Evolutionary conservation across 2,888 invertebrate species (phyloP), one percentile per base, ranked within the genome.

Genomic region (Chrysolina americana): DNA sequence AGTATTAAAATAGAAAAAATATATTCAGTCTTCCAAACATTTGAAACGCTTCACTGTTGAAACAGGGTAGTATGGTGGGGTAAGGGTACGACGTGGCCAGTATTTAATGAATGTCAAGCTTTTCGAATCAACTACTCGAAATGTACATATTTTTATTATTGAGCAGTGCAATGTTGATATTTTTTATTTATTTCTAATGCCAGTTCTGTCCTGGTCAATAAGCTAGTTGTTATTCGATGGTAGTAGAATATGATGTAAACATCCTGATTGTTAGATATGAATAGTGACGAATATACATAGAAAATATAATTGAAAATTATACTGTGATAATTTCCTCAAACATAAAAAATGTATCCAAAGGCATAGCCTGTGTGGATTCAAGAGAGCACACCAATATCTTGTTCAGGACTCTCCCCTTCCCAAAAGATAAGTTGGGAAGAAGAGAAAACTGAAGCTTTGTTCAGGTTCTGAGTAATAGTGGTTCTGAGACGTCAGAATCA

Each of bases 101-200:
- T 85, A 84, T 82, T 78, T 79, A 77, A 77, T 71, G 77, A 72
- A 41, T 19, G 41, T 73, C 65, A 65, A 69, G 66, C 50, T 76
- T 71, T 65, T 68, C 59, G 70, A 74, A 71, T 68, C 15, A 28
- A 44, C 53, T 68, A 50, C 53, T 64, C 69, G 47, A 50, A 68
- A 73, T 73, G 71, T 71, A 65, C 65, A 72, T 77, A 75, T 75
- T 74, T 68, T 75, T 76, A 73, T 63, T 70, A 68, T 68, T 74
- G 79, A 85, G 79, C 81, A 85, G 85, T 85, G 85, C 85, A 85
- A 85, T 86, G 80, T 82, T 82, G 76, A 74, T 68, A 70, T 15
- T 56, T 56, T 17, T 56, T 56, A 56, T 56, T 56, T 56, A 56
- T 56, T 56, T 23, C 36, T 36, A 36, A 21, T 11, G 10, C 23